Conservation (phyloP, 1,140 invertebrate species). For the Lethocerus indicus region DNA sequence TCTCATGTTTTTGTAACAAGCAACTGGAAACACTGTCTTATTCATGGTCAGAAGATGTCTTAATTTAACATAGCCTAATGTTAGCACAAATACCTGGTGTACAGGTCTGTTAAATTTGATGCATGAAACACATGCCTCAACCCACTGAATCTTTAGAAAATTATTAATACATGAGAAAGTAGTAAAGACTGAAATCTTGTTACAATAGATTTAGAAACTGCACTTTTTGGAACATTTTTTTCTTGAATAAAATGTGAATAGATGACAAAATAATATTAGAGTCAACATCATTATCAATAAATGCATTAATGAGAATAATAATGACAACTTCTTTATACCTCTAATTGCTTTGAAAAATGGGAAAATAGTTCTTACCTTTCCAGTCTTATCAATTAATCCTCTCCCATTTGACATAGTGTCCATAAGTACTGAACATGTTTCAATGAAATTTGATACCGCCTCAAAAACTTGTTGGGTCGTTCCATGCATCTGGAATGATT, state of each 20-base stretch:
- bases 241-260: not conserved
- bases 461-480: constrained; percentile 6
- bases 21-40: too few relatives aligned
- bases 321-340: not conserved
- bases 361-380: not conserved
- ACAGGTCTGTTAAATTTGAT: too few relatives aligned
- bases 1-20: not conserved
- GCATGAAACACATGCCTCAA: too few relatives aligned
- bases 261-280: not conserved
- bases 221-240: not conserved
- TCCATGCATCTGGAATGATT: not conserved
- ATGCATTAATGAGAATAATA: not conserved
- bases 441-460: constrained; percentile 5
- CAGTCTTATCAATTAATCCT: too few relatives aligned
- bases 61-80: too few relatives aligned
- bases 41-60: too few relatives aligned
- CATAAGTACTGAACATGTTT: constrained; percentile 1
- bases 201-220: too few relatives aligned
- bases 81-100: too few relatives aligned
- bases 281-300: constrained; percentile 1
- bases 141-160: too few relatives aligned
- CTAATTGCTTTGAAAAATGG: not conserved
- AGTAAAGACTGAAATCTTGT: too few relatives aligned
- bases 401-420: not conserved
- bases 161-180: too few relatives aligned